Percentiles rank a stretch among this genome's conserved stretches.
Conservation (phyloP, 1,140 invertebrate genomes). For the Heliconius nattereri region DNA sequence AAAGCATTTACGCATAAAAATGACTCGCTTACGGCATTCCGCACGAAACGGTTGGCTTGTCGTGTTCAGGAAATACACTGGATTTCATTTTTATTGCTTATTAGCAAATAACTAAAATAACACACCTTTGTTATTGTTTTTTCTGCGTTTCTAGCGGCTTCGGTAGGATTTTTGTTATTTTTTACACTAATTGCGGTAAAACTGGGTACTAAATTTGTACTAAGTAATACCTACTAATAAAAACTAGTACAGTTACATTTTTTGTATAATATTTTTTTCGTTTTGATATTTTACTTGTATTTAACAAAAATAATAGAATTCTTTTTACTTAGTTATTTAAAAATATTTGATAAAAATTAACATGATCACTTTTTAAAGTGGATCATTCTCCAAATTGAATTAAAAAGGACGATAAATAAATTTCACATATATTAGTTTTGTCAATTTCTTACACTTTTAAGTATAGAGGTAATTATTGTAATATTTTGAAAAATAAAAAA, state of each 20-base stretch:
- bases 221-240: background rate
- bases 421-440: too few species aligned
- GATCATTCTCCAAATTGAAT: too few species aligned
- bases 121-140: background rate
- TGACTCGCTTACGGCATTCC: constrained; percentile 19
- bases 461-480: too few species aligned
- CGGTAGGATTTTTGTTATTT: background rate
- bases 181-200: background rate
- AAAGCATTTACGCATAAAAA: constrained; percentile 39
- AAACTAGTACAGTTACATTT: background rate
- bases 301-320: too few species aligned
- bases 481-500: background rate
- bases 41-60: constrained; percentile 17
- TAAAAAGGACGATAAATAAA: too few species aligned
- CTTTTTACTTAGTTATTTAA: too few species aligned
- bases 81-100: constrained; percentile 22
- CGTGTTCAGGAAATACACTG: constrained; percentile 22
- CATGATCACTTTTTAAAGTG: too few species aligned
- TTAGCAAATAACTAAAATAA: constrained; percentile 5
- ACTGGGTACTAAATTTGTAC: background rate
- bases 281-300: too few species aligned
- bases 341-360: too few species aligned
- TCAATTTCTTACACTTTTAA: too few species aligned
- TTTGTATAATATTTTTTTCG: background rate
- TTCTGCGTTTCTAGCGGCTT: background rate